Base-by-base conservation (phyloP, 2,888 invertebrate species). In the Andrena fulva region DNA sequence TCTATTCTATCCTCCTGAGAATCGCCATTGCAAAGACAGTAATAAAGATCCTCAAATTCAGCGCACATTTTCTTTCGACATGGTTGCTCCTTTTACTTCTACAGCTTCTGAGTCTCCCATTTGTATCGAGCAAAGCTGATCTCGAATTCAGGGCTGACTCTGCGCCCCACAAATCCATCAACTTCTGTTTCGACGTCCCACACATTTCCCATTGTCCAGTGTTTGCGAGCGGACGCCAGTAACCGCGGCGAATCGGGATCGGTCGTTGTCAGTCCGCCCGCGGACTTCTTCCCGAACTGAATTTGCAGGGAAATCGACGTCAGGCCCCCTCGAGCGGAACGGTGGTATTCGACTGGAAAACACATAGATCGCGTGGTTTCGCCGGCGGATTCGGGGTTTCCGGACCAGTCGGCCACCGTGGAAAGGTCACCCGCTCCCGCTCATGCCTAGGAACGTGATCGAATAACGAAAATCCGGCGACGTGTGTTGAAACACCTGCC, bases 221-320 rank as follows among this genome's bases (percentile, higher is more conserved):
- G 59, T 16, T 10, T 60, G 35, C 35, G 63, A 64, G 29, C 8
- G 59, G 54, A 54, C 62, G 29, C 31, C 29, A 70, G 75, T 78
- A 75, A 29, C 67, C 31, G 31, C 16, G 42, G 56, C 16, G 54
- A 78, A 60, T 35, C 67, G 27, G 27, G 29, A 71, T 83, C 84
- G 77, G 80, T 80, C 70, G 74, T 27, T 59, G 67, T 24, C 77
- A 64, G 62, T 85, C 72, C 69, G 76, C 81, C 70, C 66, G 76
- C 71, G 69, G 70, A 83, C 69, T 74, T 62, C 73, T 56, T 68
- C 76, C 78, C 48, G 78, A 88, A 84, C 83, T 88, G 81, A 84
- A 73, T 70, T 75, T 20, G n/a, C 64, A 29, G 67, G 42, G 60
- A 72, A 72, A 27, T 35, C 12, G 50, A 56, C 20, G 54, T 6